Base-by-base conservation (phyloP, 1,140 invertebrate genomes). In the Pectinophora gossypiella region DNA sequence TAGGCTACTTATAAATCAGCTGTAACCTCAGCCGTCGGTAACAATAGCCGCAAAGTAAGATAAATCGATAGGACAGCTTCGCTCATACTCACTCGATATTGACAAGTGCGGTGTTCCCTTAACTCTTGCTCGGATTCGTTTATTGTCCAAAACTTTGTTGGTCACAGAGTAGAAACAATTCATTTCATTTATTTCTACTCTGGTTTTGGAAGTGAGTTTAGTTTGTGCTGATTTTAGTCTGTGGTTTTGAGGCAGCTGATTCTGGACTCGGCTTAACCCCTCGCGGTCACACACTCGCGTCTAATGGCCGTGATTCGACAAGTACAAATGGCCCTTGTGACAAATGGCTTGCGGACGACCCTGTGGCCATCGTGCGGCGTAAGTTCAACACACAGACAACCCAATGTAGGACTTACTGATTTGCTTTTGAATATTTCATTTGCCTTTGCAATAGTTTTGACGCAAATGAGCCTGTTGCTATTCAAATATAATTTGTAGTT, bases 221-320 rank as follows among this genome's bases (percentile, higher is more conserved):
- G 15, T 53, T 43, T 9, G 40, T 48, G 18, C 44, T 48, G 58
- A 61, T 21, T 18, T 44, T 77, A 68, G 21, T 52, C 77, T 80
- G 72, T 80, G 72, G 19, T 16, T 54, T 48, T 40, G 7, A 32
- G 27, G 36, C 16, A 40, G 36, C 36, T 1, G 36, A 69, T 60
- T 78, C 55, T 45, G 71, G 44, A 76, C 74, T 58, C 36, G 59
- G 64, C 56, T 59, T 68, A 69, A 75, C 72, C 77, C 75, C 76
- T 68, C 67, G 78, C 76, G 80, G 83, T 84, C 77, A 80, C 82
- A 80, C 77, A 83, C 79, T 76, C 79, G 61, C 70, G 62, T 84
- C 79, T 86, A 86, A 86, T 86, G 81, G 79, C 74, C 70, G 83
- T 83, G 83, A 86, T 85, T 86, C 83, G 83, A 85, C 83, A 85